A percentile compares a stretch with the other conserved stretches of the same genome.
Evolutionary conservation across 1,140 invertebrate genomes (phyloP).

Genomic region (Cyclargus thomasi): DNA sequence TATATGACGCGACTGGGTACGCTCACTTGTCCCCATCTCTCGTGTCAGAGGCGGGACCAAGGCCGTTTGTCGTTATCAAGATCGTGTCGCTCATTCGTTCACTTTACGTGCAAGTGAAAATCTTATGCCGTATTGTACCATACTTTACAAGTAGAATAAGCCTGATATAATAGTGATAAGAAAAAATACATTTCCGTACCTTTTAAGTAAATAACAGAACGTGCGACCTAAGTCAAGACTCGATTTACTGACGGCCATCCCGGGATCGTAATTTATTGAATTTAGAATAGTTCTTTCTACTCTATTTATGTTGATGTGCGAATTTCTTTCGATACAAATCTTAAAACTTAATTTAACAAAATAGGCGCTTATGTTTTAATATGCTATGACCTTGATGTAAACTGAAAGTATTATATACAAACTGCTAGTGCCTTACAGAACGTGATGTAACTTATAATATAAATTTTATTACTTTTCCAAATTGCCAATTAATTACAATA

Average conservation of each 20-base stretch:
- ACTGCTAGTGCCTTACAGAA: conserved; percentile 47
- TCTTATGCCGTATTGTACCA: conserved; percentile 67
- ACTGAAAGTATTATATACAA: conserved; percentile 46
- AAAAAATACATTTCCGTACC: conserved; percentile 67
- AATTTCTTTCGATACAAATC: conserved; percentile 60
- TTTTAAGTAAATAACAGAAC: conserved; percentile 71
- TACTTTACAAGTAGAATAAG: conserved; percentile 66
- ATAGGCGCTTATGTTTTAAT: conserved; percentile 54
- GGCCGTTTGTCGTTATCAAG: conserved; percentile 68
- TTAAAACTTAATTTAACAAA: conserved; percentile 58
- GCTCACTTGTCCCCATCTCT: conserved; percentile 73
- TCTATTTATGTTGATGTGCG: conserved; percentile 65
- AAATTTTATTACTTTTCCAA: conserved; percentile 49
- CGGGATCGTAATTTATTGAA: conserved; percentile 73
- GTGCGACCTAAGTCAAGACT: conserved; percentile 72
- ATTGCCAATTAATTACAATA: conserved; percentile 66
- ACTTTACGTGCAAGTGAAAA: conserved; percentile 56
- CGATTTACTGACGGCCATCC: conserved; percentile 70
- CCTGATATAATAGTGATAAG: conserved; percentile 63
- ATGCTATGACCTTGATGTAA: conserved; percentile 52
- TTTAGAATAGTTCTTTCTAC: conserved; percentile 64
- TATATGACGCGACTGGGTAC: conserved; percentile 44
- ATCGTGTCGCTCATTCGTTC: conserved; percentile 67
- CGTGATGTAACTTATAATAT: conserved; percentile 15
- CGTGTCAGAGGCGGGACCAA: conserved; percentile 53